Evolutionary conservation across 2,797 vertebrate genomes (phyloP).

Genomic region (Pseudochirops cupreus): DNA sequence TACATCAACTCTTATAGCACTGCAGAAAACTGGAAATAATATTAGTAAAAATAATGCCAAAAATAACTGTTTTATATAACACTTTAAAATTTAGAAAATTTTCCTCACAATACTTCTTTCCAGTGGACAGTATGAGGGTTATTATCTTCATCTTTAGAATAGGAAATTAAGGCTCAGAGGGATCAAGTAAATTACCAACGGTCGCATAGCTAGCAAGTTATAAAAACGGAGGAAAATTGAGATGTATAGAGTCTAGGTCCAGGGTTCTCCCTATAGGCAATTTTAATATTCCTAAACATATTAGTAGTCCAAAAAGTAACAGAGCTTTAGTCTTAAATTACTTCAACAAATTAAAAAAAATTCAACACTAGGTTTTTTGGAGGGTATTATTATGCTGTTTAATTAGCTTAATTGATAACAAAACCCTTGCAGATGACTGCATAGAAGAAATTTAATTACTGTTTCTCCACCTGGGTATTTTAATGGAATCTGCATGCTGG

Average conservation of each 20-base stretch:
- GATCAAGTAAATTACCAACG: no score
- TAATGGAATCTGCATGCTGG: not conserved
- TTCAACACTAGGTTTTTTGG: not conserved
- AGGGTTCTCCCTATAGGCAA: no score
- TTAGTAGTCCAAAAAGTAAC: not conserved
- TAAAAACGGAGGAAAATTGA: no score
- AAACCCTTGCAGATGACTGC: not conserved
- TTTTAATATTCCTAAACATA: not conserved
- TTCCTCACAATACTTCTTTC: not conserved
- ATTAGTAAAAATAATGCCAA: not conserved
- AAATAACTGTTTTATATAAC: not conserved
- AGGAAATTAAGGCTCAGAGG: no score
- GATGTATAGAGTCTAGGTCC: no score
- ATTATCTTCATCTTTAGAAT: no score
- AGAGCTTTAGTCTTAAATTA: conserved; percentile 1
- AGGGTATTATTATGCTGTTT: not conserved
- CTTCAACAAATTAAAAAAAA: not conserved
- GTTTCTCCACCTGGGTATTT: not conserved
- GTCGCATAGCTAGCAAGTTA: no score
- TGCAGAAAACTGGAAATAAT: not conserved
- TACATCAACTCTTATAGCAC: not conserved
- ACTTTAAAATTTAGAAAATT: not conserved
- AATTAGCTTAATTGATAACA: not conserved
- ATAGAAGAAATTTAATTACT: not conserved
- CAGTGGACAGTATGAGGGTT: no score